Conservation (phyloP, 1,140 invertebrate species). For the Pristionchus pacificus region DNA sequence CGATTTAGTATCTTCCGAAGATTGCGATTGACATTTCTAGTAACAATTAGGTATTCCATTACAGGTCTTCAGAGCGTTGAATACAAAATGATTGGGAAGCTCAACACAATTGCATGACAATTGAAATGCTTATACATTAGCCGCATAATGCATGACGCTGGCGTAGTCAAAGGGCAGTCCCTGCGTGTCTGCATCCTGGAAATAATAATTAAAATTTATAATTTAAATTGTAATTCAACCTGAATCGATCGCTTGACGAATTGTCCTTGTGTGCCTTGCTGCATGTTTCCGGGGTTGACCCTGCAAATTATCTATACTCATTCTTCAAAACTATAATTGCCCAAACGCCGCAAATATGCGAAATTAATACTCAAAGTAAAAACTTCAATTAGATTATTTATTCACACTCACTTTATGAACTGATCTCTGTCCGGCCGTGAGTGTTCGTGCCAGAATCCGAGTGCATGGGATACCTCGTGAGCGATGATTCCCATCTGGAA, state of each 20-base stretch:
- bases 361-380: too few relatives aligned
- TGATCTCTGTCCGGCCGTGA: constrained; percentile 56
- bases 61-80: too few relatives aligned
- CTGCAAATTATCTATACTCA: background rate
- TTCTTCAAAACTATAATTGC: too few relatives aligned
- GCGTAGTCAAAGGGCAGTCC: background rate
- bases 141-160: background rate
- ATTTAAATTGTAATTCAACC: background rate
- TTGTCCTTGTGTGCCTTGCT: constrained; percentile 50
- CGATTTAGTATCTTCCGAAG: too few relatives aligned
- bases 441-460: constrained; percentile 58
- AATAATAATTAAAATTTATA: background rate
- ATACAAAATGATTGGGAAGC: too few relatives aligned
- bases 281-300: background rate
- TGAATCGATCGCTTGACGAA: constrained; percentile 48
- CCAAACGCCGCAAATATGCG: background rate
- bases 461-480: constrained; percentile 61
- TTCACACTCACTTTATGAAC: constrained; percentile 39
- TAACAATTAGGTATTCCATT: too few relatives aligned
- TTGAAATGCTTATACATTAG: background rate
- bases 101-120: too few relatives aligned
- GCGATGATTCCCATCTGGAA: constrained; percentile 53
- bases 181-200: background rate
- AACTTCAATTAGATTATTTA: too few relatives aligned
- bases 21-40: too few relatives aligned